A percentile compares a stretch with the other conserved stretches of the same genome.
phyloP scores from a whole-genome alignment of 2,888 invertebrate species.

The Selenia dentaria region DNA sequence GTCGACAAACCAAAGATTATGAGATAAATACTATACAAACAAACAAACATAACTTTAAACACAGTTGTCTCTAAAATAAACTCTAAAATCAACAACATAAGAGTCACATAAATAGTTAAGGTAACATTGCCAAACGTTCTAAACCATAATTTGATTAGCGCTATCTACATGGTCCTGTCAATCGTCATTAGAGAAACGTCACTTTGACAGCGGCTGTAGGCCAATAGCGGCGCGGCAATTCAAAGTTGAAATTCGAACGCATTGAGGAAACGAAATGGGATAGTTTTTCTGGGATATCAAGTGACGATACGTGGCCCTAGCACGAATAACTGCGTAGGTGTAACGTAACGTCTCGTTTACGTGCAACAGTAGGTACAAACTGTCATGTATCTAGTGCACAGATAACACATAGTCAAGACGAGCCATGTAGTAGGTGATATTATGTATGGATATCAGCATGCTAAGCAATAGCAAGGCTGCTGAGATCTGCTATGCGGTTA shows the following conservation, averaged over 20 bases:
- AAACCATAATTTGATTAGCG: conserved; percentile 68
- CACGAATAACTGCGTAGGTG: too few species aligned
- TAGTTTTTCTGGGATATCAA: neutral
- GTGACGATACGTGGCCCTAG: too few species aligned
- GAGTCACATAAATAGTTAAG: conserved; percentile 6
- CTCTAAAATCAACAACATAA: neutral
- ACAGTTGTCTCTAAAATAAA: conserved; percentile 1
- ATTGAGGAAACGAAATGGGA: conserved; percentile 8
- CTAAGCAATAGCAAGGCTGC: too few species aligned
- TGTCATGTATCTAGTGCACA: too few species aligned
- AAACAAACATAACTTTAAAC: conserved; percentile 24
- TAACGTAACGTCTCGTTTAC: too few species aligned
- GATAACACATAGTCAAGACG: too few species aligned
- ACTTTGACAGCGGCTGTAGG: conserved; percentile 57
- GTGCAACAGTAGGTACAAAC: too few species aligned
- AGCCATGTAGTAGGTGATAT: too few species aligned
- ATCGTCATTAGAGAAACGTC: conserved; percentile 65
- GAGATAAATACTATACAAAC: conserved; percentile 40
- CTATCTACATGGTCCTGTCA: conserved; percentile 79
- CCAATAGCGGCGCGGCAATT: conserved; percentile 44
- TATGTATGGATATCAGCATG: too few species aligned
- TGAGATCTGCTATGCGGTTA: too few species aligned
- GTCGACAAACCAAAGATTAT: conserved; percentile 53
- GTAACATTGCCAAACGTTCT: conserved; percentile 25
- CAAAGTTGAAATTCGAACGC: conserved; percentile 28